Percentiles rank a stretch among this genome's conserved stretches.
These are phyloP conservation scores for Porites cylindrica DNA, from an alignment of 92 coral and sea anemone species.

Conservation along the genomic window DNA sequence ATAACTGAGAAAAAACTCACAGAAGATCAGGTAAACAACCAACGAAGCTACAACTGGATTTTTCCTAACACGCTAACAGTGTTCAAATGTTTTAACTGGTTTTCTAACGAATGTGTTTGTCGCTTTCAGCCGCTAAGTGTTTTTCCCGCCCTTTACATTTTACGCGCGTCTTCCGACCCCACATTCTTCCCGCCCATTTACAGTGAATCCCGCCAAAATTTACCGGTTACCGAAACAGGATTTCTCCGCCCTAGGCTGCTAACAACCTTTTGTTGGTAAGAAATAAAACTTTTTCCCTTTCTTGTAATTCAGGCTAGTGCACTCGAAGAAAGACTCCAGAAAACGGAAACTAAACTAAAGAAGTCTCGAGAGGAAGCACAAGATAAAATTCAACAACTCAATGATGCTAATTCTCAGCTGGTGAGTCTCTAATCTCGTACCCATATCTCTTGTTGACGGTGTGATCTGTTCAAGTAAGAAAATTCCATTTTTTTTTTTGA, in stretches of 20 bases:
- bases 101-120: not conserved
- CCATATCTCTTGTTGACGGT: too few relatives aligned
- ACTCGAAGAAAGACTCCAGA: conserved; percentile 59
- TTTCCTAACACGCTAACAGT: too few relatives aligned
- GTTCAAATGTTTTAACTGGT: not conserved
- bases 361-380: conserved; percentile 68
- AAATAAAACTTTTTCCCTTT: not conserved
- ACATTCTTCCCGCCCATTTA: too few relatives aligned
- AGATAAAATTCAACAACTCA: conserved; percentile 52
- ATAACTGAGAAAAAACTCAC: conserved; percentile 53
- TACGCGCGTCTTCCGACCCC: not conserved
- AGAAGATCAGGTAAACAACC: conserved; percentile 49
- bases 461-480: too few relatives aligned
- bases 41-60: too few relatives aligned
- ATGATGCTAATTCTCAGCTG: conserved; percentile 71
- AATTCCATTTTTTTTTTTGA: not conserved
- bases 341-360: conserved; percentile 64
- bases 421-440: conserved; percentile 43
- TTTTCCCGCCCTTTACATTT: too few relatives aligned
- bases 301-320: conserved; percentile 46
- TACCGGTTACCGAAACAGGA: too few relatives aligned
- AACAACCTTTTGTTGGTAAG: not conserved
- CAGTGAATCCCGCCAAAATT: too few relatives aligned
- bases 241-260: not conserved
- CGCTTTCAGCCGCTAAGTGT: not conserved